Evolutionary conservation across 2,113 vertebrate genomes (phyloP).

Genomic region (Varanus salvator): DNA sequence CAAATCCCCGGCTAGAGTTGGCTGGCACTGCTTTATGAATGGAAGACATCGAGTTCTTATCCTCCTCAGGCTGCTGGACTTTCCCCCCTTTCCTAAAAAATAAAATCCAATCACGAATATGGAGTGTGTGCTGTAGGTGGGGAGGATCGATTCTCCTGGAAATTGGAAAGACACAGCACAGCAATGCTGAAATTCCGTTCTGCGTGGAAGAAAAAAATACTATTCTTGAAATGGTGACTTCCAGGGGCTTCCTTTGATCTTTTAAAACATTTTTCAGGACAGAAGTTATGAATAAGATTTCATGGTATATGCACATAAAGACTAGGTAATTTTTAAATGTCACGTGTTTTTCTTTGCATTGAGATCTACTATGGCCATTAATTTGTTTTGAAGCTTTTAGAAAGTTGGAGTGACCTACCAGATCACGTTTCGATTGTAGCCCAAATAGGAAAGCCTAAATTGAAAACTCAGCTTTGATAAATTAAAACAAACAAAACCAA

Average conservation of each 20-base stretch:
- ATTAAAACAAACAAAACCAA: not conserved
- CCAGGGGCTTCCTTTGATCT: not conserved
- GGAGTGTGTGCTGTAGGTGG: not conserved
- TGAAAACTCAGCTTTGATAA: not conserved
- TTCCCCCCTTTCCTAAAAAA: not conserved
- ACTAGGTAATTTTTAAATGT: not conserved
- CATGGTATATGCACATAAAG: not conserved
- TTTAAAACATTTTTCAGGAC: not conserved
- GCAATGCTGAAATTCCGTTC: conserved; percentile 15
- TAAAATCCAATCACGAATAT: not conserved
- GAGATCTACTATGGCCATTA: not conserved
- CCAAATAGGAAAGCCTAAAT: not conserved
- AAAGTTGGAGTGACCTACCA: not conserved
- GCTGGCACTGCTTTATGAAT: not conserved
- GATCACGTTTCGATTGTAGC: not conserved
- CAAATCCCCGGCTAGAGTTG: not conserved
- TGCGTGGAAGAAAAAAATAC: not conserved
- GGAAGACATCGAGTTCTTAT: not conserved
- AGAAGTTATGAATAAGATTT: not conserved
- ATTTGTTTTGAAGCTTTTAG: not conserved
- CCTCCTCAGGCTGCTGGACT: not conserved
- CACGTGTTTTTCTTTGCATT: not conserved
- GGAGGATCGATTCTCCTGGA: conserved; percentile 26
- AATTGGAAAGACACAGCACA: conserved; percentile 16
- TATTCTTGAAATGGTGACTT: not conserved